Percentiles rank a stretch among this genome's conserved stretches.
Evolutionary conservation across 2,888 invertebrate genomes (phyloP).

Genomic region (Nudaria mundana): DNA sequence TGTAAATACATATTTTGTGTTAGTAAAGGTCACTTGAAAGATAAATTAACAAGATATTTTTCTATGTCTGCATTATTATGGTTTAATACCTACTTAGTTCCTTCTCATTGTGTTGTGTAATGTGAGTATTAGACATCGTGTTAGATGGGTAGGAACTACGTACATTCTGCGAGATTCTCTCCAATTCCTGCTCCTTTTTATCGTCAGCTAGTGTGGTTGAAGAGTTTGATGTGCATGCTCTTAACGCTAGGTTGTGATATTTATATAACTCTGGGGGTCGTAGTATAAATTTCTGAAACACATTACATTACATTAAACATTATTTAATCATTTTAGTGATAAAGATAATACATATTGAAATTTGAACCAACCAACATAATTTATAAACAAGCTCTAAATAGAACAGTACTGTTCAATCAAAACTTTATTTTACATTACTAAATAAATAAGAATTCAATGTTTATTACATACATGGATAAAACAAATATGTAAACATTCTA

Average conservation of each 20-base stretch:
- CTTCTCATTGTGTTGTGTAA: no score
- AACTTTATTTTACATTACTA: conserved; percentile 34
- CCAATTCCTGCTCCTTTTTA: conserved; percentile 66
- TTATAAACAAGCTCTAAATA: no score
- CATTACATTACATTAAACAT: background rate
- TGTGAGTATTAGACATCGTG: no score
- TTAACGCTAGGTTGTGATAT: conserved; percentile 15
- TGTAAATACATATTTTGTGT: no score
- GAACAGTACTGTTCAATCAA: background rate
- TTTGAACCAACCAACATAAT: background rate
- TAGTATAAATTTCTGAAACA: conserved; percentile 35
- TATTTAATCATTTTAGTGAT: background rate
- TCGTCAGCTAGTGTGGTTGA: conserved; percentile 41
- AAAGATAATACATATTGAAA: background rate
- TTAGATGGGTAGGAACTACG: no score
- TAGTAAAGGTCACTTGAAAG: no score
- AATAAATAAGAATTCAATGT: conserved; percentile 16
- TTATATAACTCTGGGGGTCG: conserved; percentile 15
- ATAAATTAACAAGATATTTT: no score
- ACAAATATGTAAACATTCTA: no score
- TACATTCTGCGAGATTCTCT: conserved; percentile 61
- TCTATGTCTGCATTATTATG: no score
- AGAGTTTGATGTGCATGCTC: conserved; percentile 30
- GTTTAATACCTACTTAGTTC: no score
- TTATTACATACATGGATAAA: no score